Percentiles rank a stretch among this genome's conserved stretches.
Conservation (phyloP, 2,113 vertebrate genomes). For the Onychorhynchus coronatus region DNA sequence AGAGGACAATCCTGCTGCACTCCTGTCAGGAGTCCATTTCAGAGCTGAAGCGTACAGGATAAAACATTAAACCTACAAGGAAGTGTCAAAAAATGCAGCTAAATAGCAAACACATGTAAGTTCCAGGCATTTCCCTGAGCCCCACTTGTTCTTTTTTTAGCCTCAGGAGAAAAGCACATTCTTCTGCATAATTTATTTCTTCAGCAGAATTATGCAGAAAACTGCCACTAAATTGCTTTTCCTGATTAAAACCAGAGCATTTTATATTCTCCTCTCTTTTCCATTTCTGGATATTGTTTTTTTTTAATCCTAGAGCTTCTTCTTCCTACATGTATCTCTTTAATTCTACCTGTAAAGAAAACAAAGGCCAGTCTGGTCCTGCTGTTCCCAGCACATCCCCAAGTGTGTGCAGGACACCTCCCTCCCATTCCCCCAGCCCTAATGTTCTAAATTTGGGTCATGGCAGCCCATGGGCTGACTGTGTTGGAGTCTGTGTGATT, state of each 20-base stretch:
- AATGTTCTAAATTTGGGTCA: background rate
- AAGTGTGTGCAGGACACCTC: background rate
- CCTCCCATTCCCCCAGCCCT: background rate
- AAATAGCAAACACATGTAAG: slow-evolving; percentile 51
- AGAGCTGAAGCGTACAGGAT: background rate
- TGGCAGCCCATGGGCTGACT: background rate
- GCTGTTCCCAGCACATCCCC: background rate
- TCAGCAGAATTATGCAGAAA: slow-evolving; percentile 54
- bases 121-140: slow-evolving; percentile 37
- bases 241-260: slow-evolving; percentile 40
- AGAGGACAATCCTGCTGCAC: background rate
- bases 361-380: background rate
- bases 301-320: background rate
- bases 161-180: slow-evolving; percentile 52
- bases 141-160: slow-evolving; percentile 53
- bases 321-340: background rate
- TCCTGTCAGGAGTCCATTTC: background rate
- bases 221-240: slow-evolving; percentile 57
- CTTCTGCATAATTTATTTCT: slow-evolving; percentile 60
- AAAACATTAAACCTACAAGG: slow-evolving; percentile 6
- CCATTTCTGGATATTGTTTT: background rate
- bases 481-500: background rate
- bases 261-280: background rate
- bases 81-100: background rate
- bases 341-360: background rate